phyloP scores from a whole-genome alignment of 1,140 invertebrate species.

The Archegozetes longisetosus region DNA sequence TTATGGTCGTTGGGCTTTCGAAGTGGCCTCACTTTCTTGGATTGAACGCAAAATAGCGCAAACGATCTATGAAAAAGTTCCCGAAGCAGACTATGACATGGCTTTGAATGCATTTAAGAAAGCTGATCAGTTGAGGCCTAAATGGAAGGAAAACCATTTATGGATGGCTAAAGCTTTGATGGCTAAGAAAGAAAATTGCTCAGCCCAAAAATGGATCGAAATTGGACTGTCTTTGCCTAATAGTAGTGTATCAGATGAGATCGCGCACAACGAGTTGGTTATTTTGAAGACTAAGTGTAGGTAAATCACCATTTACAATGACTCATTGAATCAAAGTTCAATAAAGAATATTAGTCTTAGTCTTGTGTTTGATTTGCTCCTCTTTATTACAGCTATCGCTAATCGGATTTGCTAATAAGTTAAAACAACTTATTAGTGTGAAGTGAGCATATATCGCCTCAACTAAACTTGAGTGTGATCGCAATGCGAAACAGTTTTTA shows the following conservation, averaged over 20 bases:
- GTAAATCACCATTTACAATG: no score
- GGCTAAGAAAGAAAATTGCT: conserved; percentile 28
- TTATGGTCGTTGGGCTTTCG: conserved; percentile 48
- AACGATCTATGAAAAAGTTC: conserved; percentile 48
- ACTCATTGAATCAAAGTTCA: no score
- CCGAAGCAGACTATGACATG: conserved; percentile 44
- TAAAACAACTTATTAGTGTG: no score
- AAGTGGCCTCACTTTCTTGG: conserved; percentile 50
- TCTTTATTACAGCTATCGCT: no score
- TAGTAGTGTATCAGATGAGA: conserved; percentile 27
- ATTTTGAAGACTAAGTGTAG: conserved; percentile 19
- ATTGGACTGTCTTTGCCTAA: conserved; percentile 31
- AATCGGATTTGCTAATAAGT: no score
- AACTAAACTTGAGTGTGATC: no score
- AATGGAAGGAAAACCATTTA: conserved; percentile 51
- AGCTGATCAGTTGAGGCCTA: conserved; percentile 41
- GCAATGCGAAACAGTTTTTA: no score
- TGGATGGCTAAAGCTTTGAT: conserved; percentile 43
- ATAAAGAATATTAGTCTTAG: no score
- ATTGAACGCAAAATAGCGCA: conserved; percentile 51
- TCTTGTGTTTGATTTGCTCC: no score
- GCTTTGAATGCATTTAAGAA: conserved; percentile 45
- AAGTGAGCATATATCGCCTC: no score
- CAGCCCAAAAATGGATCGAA: conserved; percentile 41
- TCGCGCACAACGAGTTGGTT: conserved; percentile 20